These are phyloP conservation scores for Gymnothorax reevesii DNA, from an alignment of 2,797 vertebrate species.

Conservation along the genomic window DNA sequence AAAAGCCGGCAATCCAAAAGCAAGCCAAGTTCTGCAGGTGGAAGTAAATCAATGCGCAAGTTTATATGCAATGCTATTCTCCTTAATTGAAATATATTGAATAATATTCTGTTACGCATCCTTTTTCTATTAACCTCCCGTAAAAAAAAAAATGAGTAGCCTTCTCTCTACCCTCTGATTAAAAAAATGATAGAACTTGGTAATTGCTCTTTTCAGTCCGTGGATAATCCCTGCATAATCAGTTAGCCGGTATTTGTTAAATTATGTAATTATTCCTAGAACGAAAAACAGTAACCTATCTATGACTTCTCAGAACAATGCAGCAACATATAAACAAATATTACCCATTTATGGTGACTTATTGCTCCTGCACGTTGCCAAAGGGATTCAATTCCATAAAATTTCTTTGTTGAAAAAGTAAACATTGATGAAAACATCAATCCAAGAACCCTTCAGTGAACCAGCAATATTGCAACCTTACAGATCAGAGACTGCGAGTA, in stretches of 20 bases:
- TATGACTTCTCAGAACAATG: not conserved
- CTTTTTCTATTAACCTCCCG: not conserved
- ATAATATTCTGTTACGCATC: not conserved
- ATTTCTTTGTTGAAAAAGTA: not conserved
- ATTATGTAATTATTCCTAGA: not conserved
- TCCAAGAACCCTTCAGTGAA: not conserved
- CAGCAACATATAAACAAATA: not conserved
- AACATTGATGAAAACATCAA: not conserved
- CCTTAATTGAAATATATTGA: not conserved
- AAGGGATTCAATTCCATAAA: not conserved
- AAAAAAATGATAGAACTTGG: not conserved
- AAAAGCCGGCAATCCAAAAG: too few species aligned
- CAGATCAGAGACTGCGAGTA: not conserved
- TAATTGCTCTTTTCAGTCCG: not conserved
- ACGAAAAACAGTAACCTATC: not conserved
- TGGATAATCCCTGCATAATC: conserved; percentile 4
- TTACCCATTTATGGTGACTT: not conserved
- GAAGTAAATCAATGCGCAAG: not conserved
- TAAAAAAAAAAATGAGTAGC: not conserved
- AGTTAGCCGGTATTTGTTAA: not conserved
- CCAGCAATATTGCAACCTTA: not conserved
- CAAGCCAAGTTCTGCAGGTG: not conserved
- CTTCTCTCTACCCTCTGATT: not conserved
- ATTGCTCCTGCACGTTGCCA: not conserved
- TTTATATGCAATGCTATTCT: not conserved